These are phyloP conservation scores for Phylloscopus trochilus DNA, from an alignment of 2,113 vertebrate species.

Conservation along the genomic window DNA sequence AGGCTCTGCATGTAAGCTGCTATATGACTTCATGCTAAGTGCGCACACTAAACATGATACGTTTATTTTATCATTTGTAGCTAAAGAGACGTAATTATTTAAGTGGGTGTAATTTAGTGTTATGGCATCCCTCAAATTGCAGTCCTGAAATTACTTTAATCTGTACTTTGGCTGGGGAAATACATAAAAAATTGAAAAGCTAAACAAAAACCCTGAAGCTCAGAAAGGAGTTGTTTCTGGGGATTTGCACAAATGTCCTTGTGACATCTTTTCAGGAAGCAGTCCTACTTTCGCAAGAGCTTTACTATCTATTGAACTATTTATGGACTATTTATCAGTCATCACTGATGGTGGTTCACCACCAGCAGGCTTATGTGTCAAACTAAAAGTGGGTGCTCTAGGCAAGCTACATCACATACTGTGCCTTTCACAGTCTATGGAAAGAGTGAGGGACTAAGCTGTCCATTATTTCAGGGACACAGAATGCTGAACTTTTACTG, in stretches of 20 bases:
- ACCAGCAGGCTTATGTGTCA: background rate
- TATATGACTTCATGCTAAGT: background rate
- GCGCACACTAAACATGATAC: constrained; percentile 2
- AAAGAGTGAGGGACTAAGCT: background rate
- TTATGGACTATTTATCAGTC: background rate
- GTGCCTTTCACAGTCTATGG: background rate
- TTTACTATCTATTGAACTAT: background rate
- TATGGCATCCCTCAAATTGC: constrained; percentile 63
- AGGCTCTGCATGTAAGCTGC: background rate
- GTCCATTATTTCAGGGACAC: background rate
- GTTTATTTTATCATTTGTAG: constrained; percentile 63
- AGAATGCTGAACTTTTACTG: background rate
- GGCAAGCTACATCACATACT: background rate
- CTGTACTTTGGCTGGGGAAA: constrained; percentile 20
- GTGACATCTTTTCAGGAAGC: background rate
- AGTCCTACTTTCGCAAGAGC: background rate
- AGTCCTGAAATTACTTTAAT: constrained; percentile 62
- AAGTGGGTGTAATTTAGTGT: constrained; percentile 56
- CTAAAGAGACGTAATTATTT: constrained; percentile 57
- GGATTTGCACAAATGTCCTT: background rate
- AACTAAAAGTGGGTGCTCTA: background rate
- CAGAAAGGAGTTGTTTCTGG: background rate
- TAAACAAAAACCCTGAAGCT: background rate
- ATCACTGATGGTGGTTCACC: background rate
- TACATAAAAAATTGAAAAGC: background rate